These are phyloP conservation scores for Anagyrus pseudococci DNA, from an alignment of 2,888 invertebrate genomes.

Conservation along the genomic window DNA sequence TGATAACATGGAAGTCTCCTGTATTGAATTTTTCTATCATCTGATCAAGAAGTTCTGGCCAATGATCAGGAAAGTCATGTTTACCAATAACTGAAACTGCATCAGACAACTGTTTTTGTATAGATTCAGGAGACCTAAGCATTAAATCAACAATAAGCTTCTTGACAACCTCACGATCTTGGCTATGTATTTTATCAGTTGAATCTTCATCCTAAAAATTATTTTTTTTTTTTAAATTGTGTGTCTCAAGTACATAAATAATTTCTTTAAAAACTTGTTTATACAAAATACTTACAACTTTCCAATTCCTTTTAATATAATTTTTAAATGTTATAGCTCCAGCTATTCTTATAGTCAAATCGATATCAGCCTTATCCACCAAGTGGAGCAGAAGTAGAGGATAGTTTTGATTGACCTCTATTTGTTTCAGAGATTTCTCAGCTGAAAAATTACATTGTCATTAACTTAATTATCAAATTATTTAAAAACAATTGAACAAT, in stretches of 20 bases:
- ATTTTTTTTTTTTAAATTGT: neutral
- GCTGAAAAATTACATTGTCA: constrained; percentile 65
- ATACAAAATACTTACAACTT: constrained; percentile 68
- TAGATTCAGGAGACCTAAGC: constrained; percentile 87
- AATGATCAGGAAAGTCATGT: constrained; percentile 95
- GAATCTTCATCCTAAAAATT: constrained; percentile 55
- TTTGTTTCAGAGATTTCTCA: constrained; percentile 88
- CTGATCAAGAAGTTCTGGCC: constrained; percentile 91
- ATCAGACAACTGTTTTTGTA: constrained; percentile 94
- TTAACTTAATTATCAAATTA: constrained; percentile 2
- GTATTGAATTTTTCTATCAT: constrained; percentile 92
- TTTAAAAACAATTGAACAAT: neutral
- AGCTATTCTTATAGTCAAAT: constrained; percentile 83
- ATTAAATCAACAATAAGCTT: constrained; percentile 88
- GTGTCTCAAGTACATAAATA: constrained; percentile 1
- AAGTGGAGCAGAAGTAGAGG: constrained; percentile 84
- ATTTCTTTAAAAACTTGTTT: neutral
- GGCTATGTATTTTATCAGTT: constrained; percentile 76
- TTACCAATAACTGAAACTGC: constrained; percentile 96
- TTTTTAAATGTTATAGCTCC: constrained; percentile 97
- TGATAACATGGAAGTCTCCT: constrained; percentile 92
- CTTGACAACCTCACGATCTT: constrained; percentile 84
- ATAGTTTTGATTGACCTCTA: constrained; percentile 91
- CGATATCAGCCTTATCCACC: constrained; percentile 82
- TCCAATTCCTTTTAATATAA: constrained; percentile 95